Conservation (phyloP, 2,113 vertebrate genomes). For the Psittacara wagleri region DNA sequence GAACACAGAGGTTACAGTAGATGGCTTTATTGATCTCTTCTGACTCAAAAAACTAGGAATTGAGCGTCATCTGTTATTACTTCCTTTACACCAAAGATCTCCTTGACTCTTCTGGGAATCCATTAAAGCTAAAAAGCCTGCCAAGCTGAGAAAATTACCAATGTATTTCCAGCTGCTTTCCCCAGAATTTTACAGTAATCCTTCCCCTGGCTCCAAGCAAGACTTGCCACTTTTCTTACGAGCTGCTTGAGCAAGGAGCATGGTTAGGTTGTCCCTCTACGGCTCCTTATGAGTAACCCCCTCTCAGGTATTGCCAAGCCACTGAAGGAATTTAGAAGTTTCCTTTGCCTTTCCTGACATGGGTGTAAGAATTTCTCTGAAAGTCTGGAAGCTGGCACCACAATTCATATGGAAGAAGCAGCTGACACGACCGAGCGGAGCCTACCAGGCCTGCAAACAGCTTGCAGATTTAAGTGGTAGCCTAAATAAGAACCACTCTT, state of each 20-base stretch:
- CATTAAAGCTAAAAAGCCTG: not conserved
- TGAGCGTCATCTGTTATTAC: not conserved
- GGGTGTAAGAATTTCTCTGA: not conserved
- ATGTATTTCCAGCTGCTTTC: constrained; percentile 1
- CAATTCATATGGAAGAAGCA: not conserved
- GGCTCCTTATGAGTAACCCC: not conserved
- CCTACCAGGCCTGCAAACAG: not conserved
- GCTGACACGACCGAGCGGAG: not conserved
- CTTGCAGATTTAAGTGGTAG: not conserved
- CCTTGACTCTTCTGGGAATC: not conserved
- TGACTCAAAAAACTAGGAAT: not conserved
- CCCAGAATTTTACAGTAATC: not conserved
- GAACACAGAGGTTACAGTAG: not conserved
- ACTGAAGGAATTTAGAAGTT: not conserved
- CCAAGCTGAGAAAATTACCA: not conserved
- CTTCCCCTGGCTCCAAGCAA: not conserved
- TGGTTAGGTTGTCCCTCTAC: not conserved
- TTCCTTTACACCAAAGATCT: not conserved
- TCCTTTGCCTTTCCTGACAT: not conserved
- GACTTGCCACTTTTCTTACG: not conserved
- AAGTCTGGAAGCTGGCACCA: not conserved
- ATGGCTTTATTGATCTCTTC: not conserved
- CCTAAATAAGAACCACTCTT: not conserved
- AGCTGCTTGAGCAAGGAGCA: not conserved
- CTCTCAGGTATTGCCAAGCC: not conserved